Percentiles rank a stretch among this genome's conserved stretches.
Evolutionary conservation across 2,113 vertebrate species (phyloP).

Genomic region (Rousettus leschenaultii): DNA sequence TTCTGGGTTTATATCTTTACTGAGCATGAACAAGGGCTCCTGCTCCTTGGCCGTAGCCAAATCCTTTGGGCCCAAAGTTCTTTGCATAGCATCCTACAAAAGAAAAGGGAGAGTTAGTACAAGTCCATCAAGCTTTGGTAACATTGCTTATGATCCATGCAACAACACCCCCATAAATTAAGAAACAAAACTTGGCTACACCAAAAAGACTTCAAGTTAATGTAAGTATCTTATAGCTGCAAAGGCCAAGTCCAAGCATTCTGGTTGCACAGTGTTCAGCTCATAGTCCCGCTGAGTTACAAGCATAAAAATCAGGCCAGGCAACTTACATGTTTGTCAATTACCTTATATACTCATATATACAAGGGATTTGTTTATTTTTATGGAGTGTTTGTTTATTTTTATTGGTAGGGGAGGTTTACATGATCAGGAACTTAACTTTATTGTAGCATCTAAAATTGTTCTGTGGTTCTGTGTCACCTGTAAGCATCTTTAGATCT

Average conservation of each 20-base stretch:
- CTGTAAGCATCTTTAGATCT: not conserved
- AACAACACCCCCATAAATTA: not conserved
- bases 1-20: conserved; percentile 64
- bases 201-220: not conserved
- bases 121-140: not conserved
- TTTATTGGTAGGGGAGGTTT: not conserved
- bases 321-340: not conserved
- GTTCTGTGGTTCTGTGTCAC: not conserved
- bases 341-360: not conserved
- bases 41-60: conserved; percentile 88
- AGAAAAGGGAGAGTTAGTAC: conserved; percentile 10
- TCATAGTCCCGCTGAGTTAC: not conserved
- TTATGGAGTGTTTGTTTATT: not conserved
- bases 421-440: not conserved
- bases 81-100: conserved; percentile 87
- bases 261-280: not conserved
- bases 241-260: not conserved
- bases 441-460: not conserved
- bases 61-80: conserved; percentile 90
- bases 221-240: not conserved
- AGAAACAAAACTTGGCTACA: not conserved
- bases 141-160: not conserved
- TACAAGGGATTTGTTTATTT: not conserved
- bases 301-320: not conserved
- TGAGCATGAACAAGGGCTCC: conserved; percentile 89